These are phyloP conservation scores for Pseudopipra pipra DNA, from an alignment of 2,113 vertebrate species.

Conservation along the genomic window DNA sequence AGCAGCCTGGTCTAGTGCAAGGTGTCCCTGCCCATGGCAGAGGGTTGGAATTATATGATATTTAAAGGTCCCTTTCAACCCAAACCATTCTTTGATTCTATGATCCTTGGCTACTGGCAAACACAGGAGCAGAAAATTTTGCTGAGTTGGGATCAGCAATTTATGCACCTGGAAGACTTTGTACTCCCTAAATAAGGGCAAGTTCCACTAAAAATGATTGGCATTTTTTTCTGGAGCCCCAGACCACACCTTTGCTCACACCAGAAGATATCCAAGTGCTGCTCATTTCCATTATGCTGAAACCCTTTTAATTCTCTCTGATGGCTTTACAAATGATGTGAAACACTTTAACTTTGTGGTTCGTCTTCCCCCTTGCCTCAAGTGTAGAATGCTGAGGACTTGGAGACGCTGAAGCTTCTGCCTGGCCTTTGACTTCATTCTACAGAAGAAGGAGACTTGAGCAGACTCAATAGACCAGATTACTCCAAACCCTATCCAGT, in stretches of 20 bases:
- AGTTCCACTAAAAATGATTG: not conserved
- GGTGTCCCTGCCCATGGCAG: not conserved
- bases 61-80: not conserved
- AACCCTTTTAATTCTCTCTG: not conserved
- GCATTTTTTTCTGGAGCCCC: not conserved
- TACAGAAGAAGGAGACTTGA: not conserved
- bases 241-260: not conserved
- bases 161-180: not conserved
- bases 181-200: not conserved
- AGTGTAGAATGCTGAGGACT: not conserved
- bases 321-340: not conserved
- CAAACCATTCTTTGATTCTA: not conserved
- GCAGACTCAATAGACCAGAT: fast-evolving
- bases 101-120: not conserved
- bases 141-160: not conserved
- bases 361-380: not conserved
- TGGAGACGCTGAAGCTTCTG: not conserved
- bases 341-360: not conserved
- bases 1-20: not conserved
- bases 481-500: fast-evolving
- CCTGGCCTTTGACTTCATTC: not conserved
- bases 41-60: not conserved
- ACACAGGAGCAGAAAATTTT: not conserved
- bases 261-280: not conserved
- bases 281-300: not conserved